A percentile compares a stretch with the other conserved stretches of the same genome.
phyloP scores from a whole-genome alignment of 2,113 vertebrate genomes.

The Chionis minor region DNA sequence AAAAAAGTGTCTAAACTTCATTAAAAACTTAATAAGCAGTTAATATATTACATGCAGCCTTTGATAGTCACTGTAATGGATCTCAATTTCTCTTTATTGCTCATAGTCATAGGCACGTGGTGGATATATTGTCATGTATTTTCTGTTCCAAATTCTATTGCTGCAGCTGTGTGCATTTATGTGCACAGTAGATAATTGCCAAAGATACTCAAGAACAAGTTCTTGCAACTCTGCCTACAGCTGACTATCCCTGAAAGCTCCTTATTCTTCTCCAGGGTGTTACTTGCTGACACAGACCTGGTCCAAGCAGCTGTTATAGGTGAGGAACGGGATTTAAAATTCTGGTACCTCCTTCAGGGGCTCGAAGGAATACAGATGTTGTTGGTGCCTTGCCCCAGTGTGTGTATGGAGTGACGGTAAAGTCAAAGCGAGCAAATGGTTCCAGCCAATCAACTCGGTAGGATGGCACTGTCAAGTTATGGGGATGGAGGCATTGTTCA shows the following conservation, averaged over 20 bases:
- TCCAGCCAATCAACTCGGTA: constrained; percentile 69
- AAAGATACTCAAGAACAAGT: background rate
- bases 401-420: constrained; percentile 76
- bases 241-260: background rate
- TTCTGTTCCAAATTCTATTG: background rate
- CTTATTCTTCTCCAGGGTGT: background rate
- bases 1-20: background rate
- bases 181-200: background rate
- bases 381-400: constrained; percentile 76
- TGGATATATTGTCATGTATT: background rate
- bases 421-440: constrained; percentile 72
- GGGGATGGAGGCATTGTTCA: constrained; percentile 44
- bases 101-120: background rate
- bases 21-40: background rate
- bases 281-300: background rate
- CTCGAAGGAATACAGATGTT: constrained; percentile 61
- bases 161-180: background rate
- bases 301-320: background rate
- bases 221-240: background rate
- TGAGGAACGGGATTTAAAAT: background rate
- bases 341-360: constrained; percentile 74
- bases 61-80: background rate
- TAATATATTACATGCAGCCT: background rate
- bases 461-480: constrained; percentile 36
- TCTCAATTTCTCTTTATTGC: background rate